A percentile compares a stretch with the other conserved stretches of the same genome.
These are phyloP conservation scores for Clarias platycephalus DNA, from an alignment of 2,797 vertebrate species.

Conservation along the genomic window DNA sequence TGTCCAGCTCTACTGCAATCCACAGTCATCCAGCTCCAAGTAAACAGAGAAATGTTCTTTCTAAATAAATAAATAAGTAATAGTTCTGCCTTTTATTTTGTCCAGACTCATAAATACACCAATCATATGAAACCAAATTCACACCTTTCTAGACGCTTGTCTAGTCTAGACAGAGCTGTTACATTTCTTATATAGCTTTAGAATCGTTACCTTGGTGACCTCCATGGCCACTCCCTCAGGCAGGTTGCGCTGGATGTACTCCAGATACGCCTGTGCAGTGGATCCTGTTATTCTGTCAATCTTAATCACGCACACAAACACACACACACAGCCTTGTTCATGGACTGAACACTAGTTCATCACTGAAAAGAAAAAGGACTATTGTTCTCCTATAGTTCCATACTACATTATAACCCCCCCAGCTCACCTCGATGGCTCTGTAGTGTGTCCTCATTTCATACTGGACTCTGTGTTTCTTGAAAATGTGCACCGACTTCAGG, in stretches of 20 bases:
- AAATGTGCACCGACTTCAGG: conserved; percentile 95
- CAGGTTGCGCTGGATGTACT: conserved; percentile 95
- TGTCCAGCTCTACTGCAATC: neutral
- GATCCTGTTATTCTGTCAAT: conserved; percentile 79
- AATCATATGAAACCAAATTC: neutral
- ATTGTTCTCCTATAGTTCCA: neutral
- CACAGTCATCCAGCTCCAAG: no score
- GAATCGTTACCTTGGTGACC: conserved; percentile 76
- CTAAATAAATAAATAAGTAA: neutral
- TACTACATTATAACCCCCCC: no score
- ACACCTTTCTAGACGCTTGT: neutral
- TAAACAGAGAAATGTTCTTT: no score
- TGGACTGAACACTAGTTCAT: neutral
- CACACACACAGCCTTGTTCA: neutral
- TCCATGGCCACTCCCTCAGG: conserved; percentile 96
- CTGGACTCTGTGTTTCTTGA: conserved; percentile 95
- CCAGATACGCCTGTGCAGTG: conserved; percentile 87
- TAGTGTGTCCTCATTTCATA: conserved; percentile 98
- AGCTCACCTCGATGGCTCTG: conserved; percentile 81
- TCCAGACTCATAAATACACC: neutral
- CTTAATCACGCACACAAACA: conserved; percentile 15
- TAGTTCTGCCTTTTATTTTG: neutral
- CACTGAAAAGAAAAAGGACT: neutral
- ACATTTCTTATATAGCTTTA: neutral
- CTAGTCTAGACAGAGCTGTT: neutral